phyloP scores from a whole-genome alignment of 2,113 vertebrate genomes.

The Channa maculata region DNA sequence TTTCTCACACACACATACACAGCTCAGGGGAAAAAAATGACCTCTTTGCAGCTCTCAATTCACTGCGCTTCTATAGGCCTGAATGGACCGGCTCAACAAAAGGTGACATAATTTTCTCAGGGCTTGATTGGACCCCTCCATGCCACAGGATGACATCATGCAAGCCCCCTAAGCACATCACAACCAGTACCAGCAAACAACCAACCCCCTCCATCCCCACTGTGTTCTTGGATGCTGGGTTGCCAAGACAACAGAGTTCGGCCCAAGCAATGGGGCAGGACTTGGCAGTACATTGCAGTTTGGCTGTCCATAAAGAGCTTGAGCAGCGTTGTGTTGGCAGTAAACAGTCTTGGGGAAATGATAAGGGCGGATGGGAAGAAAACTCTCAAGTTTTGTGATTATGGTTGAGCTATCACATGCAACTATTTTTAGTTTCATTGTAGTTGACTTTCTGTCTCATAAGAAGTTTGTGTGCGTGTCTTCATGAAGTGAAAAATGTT shows the following conservation, averaged over 20 bases:
- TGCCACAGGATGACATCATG: constrained; percentile 87
- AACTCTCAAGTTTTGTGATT: constrained; percentile 37
- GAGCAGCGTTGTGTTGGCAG: constrained; percentile 74
- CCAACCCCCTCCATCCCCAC: constrained; percentile 42
- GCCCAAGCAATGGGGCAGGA: constrained; percentile 79
- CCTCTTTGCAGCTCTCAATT: constrained; percentile 86
- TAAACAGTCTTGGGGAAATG: constrained; percentile 81
- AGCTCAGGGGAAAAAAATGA: constrained; percentile 77
- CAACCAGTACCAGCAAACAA: constrained; percentile 43
- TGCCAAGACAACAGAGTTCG: constrained; percentile 84
- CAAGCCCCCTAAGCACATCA: constrained; percentile 24
- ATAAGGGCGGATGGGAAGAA: constrained; percentile 49
- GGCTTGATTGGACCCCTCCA: constrained; percentile 85
- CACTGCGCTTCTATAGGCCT: constrained; percentile 88
- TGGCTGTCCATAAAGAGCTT: constrained; percentile 79
- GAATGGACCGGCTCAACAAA: constrained; percentile 88
- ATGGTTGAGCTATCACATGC: constrained; percentile 28
- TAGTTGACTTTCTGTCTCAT: constrained; percentile 42
- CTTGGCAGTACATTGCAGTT: constrained; percentile 78
- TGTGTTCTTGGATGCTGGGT: constrained; percentile 85
- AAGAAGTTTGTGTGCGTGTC: constrained; percentile 19
- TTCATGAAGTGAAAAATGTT: constrained; percentile 6
- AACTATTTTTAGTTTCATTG: constrained; percentile 19
- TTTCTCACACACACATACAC: constrained; percentile 73
- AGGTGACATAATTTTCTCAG: constrained; percentile 90